Percentiles rank a stretch among this genome's conserved stretches.
Evolutionary conservation across 2,113 vertebrate species (phyloP).

Genomic region (Sinocyclocheilus rhinocerous): DNA sequence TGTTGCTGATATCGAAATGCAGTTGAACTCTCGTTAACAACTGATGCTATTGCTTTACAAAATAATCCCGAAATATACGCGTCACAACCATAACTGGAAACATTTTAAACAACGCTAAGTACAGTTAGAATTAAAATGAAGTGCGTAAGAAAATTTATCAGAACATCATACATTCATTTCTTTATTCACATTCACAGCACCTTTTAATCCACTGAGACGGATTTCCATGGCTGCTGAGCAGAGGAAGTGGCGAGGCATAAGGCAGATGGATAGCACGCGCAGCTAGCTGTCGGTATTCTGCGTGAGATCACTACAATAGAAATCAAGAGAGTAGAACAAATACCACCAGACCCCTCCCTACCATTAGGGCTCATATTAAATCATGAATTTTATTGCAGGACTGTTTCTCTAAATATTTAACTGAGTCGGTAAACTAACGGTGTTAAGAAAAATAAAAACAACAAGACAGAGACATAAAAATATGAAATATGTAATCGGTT

Average conservation of each 20-base stretch:
- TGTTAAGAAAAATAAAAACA: background rate
- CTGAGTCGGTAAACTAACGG: background rate
- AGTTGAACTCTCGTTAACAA: background rate
- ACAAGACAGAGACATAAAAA: background rate
- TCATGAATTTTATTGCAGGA: background rate
- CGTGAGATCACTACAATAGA: slow-evolving; percentile 73
- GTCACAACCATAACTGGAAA: background rate
- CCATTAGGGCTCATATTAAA: background rate
- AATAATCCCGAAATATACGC: background rate
- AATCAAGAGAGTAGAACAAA: slow-evolving; percentile 77
- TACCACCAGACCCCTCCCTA: slow-evolving; percentile 1
- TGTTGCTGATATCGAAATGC: background rate
- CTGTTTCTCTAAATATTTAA: background rate
- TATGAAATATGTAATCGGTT: background rate
- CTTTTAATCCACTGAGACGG: slow-evolving; percentile 35
- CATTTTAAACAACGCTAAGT: background rate
- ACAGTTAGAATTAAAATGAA: background rate
- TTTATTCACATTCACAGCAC: background rate
- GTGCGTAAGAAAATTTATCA: background rate
- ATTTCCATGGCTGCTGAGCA: too few species aligned
- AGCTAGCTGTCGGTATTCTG: slow-evolving; percentile 70
- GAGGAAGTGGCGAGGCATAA: slow-evolving; percentile 70
- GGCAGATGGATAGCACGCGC: slow-evolving; percentile 80
- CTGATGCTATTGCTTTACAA: background rate
- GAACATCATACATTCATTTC: slow-evolving; percentile 1